A percentile compares a stretch with the other conserved stretches of the same genome.
Evolutionary conservation across 2,797 vertebrate genomes (phyloP).

Genomic region (Takifugu ocellatus): DNA sequence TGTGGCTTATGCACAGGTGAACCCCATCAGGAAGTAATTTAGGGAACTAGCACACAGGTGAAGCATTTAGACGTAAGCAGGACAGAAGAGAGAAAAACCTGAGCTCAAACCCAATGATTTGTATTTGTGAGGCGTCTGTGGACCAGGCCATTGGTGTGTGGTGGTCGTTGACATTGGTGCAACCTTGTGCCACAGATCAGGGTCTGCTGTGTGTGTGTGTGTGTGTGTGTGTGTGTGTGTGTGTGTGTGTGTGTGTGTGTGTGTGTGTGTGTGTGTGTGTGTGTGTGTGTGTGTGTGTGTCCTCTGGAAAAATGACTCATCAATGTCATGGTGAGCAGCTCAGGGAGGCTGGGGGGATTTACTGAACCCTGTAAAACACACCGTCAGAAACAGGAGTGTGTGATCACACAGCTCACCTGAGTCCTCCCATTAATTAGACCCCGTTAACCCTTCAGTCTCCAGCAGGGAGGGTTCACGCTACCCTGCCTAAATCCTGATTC

Average conservation of each 20-base stretch:
- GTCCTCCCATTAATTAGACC: conserved; percentile 1
- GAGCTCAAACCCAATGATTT: too few species aligned
- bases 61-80: too few species aligned
- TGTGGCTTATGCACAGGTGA: too few species aligned
- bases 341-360: conserved; percentile 36
- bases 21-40: too few species aligned
- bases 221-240: conserved; percentile 3
- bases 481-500: too few species aligned
- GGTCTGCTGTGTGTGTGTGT: conserved; percentile 4
- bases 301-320: conserved; percentile 49
- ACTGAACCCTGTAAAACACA: conserved; percentile 49
- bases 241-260: background rate
- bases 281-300: conserved; percentile 6
- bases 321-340: conserved; percentile 53
- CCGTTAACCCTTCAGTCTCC: background rate
- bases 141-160: too few species aligned
- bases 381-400: conserved; percentile 19
- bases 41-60: too few species aligned
- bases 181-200: too few species aligned
- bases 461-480: too few species aligned
- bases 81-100: too few species aligned
- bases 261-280: conserved; percentile 3
- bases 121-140: too few species aligned
- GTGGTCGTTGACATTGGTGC: too few species aligned
- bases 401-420: conserved; percentile 15